Evolutionary conservation across 2,113 vertebrate genomes (phyloP).

Genomic region (Festucalex cinctus): DNA sequence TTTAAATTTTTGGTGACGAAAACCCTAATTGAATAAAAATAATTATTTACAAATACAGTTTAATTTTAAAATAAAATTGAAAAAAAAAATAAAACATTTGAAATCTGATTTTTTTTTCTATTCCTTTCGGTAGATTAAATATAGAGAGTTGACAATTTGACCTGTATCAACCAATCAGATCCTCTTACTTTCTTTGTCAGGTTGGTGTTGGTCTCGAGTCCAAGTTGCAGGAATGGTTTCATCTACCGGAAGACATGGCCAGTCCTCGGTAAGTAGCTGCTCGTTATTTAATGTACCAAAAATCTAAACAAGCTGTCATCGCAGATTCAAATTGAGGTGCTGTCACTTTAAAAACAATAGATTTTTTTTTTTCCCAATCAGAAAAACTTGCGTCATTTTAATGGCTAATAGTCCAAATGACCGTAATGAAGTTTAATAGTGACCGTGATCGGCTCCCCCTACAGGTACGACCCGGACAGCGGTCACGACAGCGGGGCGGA

Average conservation of each 20-base stretch:
- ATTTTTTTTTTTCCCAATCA: background rate
- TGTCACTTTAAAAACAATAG: background rate
- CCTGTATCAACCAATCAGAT: background rate
- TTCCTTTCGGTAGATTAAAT: too few species aligned
- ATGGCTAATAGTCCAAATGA: background rate
- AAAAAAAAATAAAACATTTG: too few species aligned
- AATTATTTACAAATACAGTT: too few species aligned
- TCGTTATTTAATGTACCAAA: background rate
- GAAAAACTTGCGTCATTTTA: background rate
- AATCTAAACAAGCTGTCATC: background rate
- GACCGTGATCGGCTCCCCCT: background rate
- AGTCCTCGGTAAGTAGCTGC: conserved; percentile 85
- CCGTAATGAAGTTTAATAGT: background rate
- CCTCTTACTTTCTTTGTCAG: conserved; percentile 35
- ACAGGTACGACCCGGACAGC: conserved; percentile 92
- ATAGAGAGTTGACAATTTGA: too few species aligned
- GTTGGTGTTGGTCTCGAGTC: conserved; percentile 93
- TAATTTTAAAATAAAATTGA: too few species aligned
- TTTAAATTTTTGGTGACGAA: too few species aligned
- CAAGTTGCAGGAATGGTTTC: conserved; percentile 95
- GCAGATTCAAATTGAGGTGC: background rate
- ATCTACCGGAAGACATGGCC: conserved; percentile 91
- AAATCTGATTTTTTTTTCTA: too few species aligned
- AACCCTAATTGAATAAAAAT: too few species aligned
- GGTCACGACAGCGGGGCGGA: conserved; percentile 93